Conservation (phyloP, 2,797 vertebrate species). For the Syngnathus rostellatus region DNA sequence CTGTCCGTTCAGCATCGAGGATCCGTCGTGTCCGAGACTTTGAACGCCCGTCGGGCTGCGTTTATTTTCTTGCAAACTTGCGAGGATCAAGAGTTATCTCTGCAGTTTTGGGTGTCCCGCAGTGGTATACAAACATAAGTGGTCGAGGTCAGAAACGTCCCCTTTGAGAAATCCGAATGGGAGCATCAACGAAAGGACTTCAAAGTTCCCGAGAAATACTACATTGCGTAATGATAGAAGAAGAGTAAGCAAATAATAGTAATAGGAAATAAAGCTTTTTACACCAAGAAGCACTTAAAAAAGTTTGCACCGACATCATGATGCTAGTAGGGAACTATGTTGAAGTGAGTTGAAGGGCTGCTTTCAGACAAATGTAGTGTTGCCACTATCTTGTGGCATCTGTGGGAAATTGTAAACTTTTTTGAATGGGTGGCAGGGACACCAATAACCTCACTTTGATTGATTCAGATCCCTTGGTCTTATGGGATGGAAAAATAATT, state of each 20-base stretch:
- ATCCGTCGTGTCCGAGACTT: slow-evolving; percentile 26
- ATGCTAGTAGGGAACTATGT: not conserved
- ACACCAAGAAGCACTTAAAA: not conserved
- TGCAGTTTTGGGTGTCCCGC: slow-evolving; percentile 38
- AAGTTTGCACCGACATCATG: not conserved
- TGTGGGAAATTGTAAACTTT: no score
- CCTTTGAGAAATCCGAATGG: slow-evolving; percentile 27
- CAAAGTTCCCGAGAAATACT: slow-evolving; percentile 13
- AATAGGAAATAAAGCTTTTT: not conserved
- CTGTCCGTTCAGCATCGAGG: slow-evolving; percentile 36
- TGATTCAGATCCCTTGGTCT: no score
- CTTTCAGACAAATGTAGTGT: not conserved
- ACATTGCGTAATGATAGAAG: not conserved
- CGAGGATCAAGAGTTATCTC: slow-evolving; percentile 54
- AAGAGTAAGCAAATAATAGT: not conserved
- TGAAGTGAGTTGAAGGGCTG: not conserved
- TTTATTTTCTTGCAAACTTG: slow-evolving; percentile 57
- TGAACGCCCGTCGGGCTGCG: slow-evolving; percentile 24
- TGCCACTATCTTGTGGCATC: not conserved
- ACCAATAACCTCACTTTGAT: not conserved
- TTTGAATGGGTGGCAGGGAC: not conserved
- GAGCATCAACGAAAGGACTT: slow-evolving; percentile 23
- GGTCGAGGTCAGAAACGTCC: slow-evolving; percentile 48
- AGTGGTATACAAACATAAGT: slow-evolving; percentile 45
- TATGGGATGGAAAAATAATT: no score